Evolutionary conservation across 1,140 invertebrate species (phyloP), one percentile per base, ranked within the genome.

Genomic region (Cylas formicarius): DNA sequence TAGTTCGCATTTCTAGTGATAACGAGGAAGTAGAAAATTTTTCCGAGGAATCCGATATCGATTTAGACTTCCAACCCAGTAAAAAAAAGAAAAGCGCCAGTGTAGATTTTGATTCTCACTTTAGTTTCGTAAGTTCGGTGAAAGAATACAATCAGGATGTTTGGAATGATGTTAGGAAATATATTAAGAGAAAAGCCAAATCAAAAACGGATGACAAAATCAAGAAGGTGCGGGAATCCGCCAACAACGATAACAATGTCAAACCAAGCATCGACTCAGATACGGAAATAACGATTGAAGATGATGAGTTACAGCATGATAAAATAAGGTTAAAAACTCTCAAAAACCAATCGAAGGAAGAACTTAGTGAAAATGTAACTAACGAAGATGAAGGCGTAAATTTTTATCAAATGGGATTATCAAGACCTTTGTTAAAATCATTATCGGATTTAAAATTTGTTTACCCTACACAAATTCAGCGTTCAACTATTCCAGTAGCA

Each of bases 401-500:
- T 1, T 96, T 96, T 69, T 84, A 90, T 65, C 84, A 93, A 69
- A 92, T 95, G 88, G 92, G 94, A 65, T 69, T 95, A 14, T 94
- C 90, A 0, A 66, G 90, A 39, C 90, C 91, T 10, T 66, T 96
- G 2, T 71, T 94, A 58, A 92, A 92, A 61, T 90, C 92, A 2
- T 83, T 98, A 37, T 77, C 78, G 11, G 72, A 80, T 4, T 77
- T 95, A 68, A 89, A 90, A 51, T 97, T 87, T 67, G 76, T 86
- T 4, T 84, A 90, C 62, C 94, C 95, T 9, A 98, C 95, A n/a
- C 91, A 90, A 3, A 96, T 98, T 59, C 95, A 98, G 71, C 77
- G 87, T 14, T 82, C 90, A 1, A 92, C 91, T 0, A 93, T 99
- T 56, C 96, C 96, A 1, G 74, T 96, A 7, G 95, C 91, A 16